A percentile compares a stretch with the other conserved stretches of the same genome.
phyloP scores from a whole-genome alignment of 2,113 vertebrate species.

The Anguilla rostrata region DNA sequence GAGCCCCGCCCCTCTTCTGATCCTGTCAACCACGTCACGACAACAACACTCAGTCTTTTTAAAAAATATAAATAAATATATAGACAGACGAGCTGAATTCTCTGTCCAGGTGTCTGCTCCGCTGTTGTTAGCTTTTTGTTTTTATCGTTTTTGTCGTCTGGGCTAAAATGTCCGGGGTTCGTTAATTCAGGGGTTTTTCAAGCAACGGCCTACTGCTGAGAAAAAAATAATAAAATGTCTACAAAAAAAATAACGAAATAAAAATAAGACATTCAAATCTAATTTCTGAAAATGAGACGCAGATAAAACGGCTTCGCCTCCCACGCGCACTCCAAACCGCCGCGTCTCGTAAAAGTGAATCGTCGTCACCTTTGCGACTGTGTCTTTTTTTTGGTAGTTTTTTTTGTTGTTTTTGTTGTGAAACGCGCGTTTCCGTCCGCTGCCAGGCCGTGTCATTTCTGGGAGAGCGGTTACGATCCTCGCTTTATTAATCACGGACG shows the following conservation, averaged over 20 bases:
- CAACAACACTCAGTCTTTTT: background rate
- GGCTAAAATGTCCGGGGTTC: background rate
- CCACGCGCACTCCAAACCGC: background rate
- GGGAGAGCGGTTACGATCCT: conserved; percentile 3
- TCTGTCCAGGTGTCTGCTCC: background rate
- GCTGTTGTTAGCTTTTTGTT: background rate
- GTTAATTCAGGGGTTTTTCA: background rate
- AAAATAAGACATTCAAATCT: background rate
- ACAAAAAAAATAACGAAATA: no score
- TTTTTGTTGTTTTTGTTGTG: background rate
- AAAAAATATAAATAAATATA: background rate
- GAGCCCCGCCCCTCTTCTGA: background rate
- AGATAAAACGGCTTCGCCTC: background rate
- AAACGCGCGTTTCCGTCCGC: background rate
- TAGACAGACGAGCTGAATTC: no score
- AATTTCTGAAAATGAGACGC: background rate
- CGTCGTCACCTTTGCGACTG: background rate
- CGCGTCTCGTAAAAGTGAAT: background rate
- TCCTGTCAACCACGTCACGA: background rate
- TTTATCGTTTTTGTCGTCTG: background rate
- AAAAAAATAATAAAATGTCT: background rate
- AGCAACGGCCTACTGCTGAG: background rate
- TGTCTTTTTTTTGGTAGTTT: conserved; percentile 3
- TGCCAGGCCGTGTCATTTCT: conserved; percentile 17
- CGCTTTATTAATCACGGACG: conserved; percentile 21